Base-by-base conservation (phyloP, 2,888 invertebrate genomes). In the Amblyteles armatorius region DNA sequence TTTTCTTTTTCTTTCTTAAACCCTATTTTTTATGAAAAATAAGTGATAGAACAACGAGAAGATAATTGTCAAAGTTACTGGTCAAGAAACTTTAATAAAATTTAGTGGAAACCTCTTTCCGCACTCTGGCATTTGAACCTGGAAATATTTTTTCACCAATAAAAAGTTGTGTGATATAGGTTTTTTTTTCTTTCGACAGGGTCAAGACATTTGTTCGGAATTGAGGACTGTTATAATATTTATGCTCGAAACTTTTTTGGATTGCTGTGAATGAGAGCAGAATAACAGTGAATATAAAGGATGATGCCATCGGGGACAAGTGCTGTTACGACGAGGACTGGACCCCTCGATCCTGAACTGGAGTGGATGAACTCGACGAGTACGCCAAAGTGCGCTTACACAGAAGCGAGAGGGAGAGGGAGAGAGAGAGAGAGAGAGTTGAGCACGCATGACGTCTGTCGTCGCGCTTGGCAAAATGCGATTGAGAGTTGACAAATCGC, bases 381-480 rank as follows among this genome's bases (percentile, higher is more conserved):
- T 55, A 4, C 68, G 71, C 22, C 52, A 33, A 78, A 83, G 79
- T 65, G 50, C 68, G 69, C 79, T 73, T 44, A 26, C 26, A 3
- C 26, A 26, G 26, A 26, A 26, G 26, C 26, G 26, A 79, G 26
- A 19, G 9, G n/a, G 33, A 33, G 33, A 33, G 33, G 5, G 40
- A 68, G 26, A 48, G 44, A 26, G 69, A 13, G 40, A 26, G 36
- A 5, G 13, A 33, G 63, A 72, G 60, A 29, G 55, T 55, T 68
- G 74, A 78, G 60, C 44, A 84, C 84, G 77, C 73, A 81, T 81
- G 81, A 81, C 69, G 84, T 81, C 84, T 73, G 78, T 84, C 81
- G 81, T 82, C 82, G 73, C 67, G 55, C 78, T 48, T 52, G 36
- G 26, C 29, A 63, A 29, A 50, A 77, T 68, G 65, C 67, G 77